Conservation (phyloP, 2,888 invertebrate genomes). For the Caenorhabditis zanzibari region DNA sequence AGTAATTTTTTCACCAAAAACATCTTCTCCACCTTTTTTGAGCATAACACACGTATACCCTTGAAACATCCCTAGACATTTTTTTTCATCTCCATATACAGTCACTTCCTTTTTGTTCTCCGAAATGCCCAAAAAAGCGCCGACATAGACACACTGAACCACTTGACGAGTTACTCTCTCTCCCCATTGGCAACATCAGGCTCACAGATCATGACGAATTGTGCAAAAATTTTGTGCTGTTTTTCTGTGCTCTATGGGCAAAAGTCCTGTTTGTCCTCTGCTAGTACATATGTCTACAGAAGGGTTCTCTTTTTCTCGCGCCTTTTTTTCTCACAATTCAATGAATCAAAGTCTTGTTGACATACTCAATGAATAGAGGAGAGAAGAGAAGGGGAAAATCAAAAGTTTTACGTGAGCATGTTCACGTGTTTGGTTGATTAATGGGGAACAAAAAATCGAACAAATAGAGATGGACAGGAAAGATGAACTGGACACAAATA, state of each 20-base stretch:
- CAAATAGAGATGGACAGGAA: constrained; percentile 30
- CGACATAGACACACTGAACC: constrained; percentile 24
- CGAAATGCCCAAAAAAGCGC: constrained; percentile 33
- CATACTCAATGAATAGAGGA: constrained; percentile 17
- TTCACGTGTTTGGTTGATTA: constrained; percentile 39
- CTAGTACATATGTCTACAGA: constrained; percentile 13
- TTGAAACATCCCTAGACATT: constrained; percentile 26
- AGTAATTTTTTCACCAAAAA: neutral
- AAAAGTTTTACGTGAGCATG: constrained; percentile 44
- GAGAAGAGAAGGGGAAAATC: constrained; percentile 18
- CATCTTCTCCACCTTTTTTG: neutral
- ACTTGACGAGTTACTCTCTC: constrained; percentile 25
- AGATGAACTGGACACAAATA: constrained; percentile 27
- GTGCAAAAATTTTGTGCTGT: constrained; percentile 33
- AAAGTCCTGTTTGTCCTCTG: constrained; percentile 25
- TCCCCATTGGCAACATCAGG: constrained; percentile 23
- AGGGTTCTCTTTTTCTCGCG: constrained; percentile 17
- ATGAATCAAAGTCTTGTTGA: constrained; percentile 34
- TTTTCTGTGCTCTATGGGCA: constrained; percentile 23
- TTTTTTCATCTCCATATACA: neutral
- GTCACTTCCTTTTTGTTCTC: constrained; percentile 14
- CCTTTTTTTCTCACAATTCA: constrained; percentile 9
- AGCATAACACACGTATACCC: neutral
- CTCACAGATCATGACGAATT: constrained; percentile 44
- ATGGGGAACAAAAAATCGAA: constrained; percentile 35